These are phyloP conservation scores for Sinocyclocheilus rhinocerous DNA, from an alignment of 2,113 vertebrate species.

Conservation along the genomic window DNA sequence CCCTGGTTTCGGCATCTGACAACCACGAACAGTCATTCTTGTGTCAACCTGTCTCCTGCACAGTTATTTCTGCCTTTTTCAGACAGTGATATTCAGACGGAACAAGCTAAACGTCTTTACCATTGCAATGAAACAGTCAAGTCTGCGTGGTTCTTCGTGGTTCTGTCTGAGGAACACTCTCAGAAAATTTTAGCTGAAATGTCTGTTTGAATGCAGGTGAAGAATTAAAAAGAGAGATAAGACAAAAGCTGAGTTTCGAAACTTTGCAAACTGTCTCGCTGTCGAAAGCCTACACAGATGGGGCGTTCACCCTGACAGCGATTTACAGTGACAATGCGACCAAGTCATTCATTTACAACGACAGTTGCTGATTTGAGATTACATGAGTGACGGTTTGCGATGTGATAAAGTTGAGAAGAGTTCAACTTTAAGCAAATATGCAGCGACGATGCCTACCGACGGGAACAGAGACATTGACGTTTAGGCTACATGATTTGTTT, in stretches of 20 bases:
- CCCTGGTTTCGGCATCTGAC: conserved; percentile 12
- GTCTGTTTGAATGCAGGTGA: conserved; percentile 14
- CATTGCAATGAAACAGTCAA: background rate
- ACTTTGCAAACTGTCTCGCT: background rate
- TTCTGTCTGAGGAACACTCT: background rate
- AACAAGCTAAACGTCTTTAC: conserved; percentile 15
- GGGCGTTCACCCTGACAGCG: conserved; percentile 10
- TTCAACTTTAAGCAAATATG: background rate
- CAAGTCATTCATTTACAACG: background rate
- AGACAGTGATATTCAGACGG: background rate
- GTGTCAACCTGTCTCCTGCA: conserved; percentile 47
- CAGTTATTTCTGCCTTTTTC: background rate
- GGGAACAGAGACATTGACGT: too few species aligned
- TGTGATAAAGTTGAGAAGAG: background rate
- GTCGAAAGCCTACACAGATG: background rate
- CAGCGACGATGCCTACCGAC: background rate
- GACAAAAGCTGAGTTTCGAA: background rate
- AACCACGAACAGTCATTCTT: conserved; percentile 45
- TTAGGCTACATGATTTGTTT: too few species aligned
- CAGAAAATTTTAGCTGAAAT: background rate
- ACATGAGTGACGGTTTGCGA: background rate
- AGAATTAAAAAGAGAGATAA: conserved; percentile 8
- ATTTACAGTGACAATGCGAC: background rate
- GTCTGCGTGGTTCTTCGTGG: background rate
- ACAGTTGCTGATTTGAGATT: background rate